Evolutionary conservation across 2,113 vertebrate genomes (phyloP), one percentile per base, ranked within the genome.

Genomic region (Tragelaphus strepsiceros): DNA sequence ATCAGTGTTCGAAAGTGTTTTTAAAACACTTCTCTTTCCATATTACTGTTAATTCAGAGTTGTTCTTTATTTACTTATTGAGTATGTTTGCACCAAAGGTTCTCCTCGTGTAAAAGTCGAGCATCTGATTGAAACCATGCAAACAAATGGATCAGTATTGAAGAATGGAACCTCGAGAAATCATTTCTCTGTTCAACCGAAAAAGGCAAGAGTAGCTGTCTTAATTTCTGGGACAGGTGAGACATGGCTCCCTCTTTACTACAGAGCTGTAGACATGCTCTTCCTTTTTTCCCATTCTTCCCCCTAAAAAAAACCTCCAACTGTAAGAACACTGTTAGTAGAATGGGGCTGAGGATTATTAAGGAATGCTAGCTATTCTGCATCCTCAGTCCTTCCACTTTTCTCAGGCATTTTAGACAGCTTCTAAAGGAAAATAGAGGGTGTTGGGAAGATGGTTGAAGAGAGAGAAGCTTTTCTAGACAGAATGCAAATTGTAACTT

Each of bases 161-260:
- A 16, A 84, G 43, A 96, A 97, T 32, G 84, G 92, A 46, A 87
- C 94, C 58, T 24, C 94, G 59, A 94, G 12, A 74, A 97, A 94
- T 88, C 94, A 98, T 39, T 81, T 98, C 35, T 96, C 97, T 93
- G 88, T 96, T 95, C 82, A 98, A 7, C 11, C 99, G n/a, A 97
- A 99, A 89, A 99, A 98, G 97, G 99, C 99, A 88, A 99, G 97
- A 98, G 99, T 99, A 3, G 99, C 99, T 2, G 99, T 99, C 64
- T 99, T 99, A 30, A 99, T 99, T 98, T 99, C 99, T 58, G 99
- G 99, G 92, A 99, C 99, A 98, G 99, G 99, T 99, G 84, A 97
- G 98, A 53, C 16, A 2, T 7, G 21, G 12, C 93, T 91, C 32
- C 16, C 17, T 88, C 62, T 90, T 28, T 43, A 49, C 74, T 71